These are phyloP conservation scores for Drosophila nasuta DNA, from an alignment of 1,140 invertebrate species.

Conservation along the genomic window DNA sequence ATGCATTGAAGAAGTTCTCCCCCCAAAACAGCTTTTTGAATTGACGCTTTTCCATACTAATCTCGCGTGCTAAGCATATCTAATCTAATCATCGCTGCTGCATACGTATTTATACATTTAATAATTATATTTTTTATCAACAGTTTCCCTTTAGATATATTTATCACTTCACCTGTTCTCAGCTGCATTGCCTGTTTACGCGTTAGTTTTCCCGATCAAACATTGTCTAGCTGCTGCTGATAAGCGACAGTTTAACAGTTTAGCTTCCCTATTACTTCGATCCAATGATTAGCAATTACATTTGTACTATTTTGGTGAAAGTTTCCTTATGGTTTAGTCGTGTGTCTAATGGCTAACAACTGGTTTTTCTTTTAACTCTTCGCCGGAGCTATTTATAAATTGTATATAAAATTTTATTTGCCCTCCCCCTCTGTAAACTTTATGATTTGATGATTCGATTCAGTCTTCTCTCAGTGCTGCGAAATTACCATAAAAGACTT, in stretches of 20 bases:
- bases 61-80: slow-evolving; percentile 16
- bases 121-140: slow-evolving; percentile 22
- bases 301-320: background rate
- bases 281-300: slow-evolving; percentile 1
- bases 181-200: background rate
- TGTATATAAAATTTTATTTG: background rate
- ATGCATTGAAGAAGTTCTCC: background rate
- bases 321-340: slow-evolving; percentile 3
- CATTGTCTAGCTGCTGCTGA: slow-evolving; percentile 7
- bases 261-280: slow-evolving; percentile 2
- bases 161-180: slow-evolving; percentile 13
- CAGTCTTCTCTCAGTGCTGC: background rate
- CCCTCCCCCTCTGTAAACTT: background rate
- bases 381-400: background rate
- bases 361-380: background rate
- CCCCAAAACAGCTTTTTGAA: background rate
- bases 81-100: slow-evolving; percentile 15
- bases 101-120: slow-evolving; percentile 11
- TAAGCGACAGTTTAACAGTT: slow-evolving; percentile 12
- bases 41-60: background rate
- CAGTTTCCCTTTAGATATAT: slow-evolving; percentile 22
- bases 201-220: slow-evolving; percentile 11
- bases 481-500: slow-evolving; percentile 9
- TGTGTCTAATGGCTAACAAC: background rate
- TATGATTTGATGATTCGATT: slow-evolving; percentile 2